These are phyloP conservation scores for Dorcus parallelipipedus DNA, from an alignment of 2,888 invertebrate species.

Conservation along the genomic window DNA sequence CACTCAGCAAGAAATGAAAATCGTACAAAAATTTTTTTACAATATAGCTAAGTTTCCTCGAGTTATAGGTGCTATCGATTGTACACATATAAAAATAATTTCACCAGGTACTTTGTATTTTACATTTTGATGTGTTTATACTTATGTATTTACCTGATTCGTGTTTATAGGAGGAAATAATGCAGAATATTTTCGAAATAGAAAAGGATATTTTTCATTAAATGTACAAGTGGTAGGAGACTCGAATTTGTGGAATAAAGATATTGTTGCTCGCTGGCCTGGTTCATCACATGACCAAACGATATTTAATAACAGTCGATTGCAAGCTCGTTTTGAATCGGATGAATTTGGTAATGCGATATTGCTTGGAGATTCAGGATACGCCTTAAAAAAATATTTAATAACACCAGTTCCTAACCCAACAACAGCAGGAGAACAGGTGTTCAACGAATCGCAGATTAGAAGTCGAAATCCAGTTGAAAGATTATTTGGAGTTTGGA, in stretches of 20 bases:
- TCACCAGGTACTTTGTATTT: too few species aligned
- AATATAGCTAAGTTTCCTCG: too few species aligned
- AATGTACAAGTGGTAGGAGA: constrained; percentile 13
- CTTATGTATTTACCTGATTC: too few species aligned
- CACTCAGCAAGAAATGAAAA: too few species aligned
- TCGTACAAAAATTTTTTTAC: too few species aligned
- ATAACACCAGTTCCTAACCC: constrained; percentile 18
- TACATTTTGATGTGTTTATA: too few species aligned
- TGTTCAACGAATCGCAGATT: constrained; percentile 14
- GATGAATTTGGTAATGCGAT: constrained; percentile 18
- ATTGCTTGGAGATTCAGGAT: constrained; percentile 31
- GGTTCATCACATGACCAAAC: constrained; percentile 33
- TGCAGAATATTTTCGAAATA: too few species aligned
- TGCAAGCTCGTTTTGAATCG: constrained; percentile 24
- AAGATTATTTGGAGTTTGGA: constrained; percentile 28
- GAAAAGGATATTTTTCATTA: too few species aligned
- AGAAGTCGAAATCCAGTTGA: constrained; percentile 26
- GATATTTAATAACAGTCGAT: constrained; percentile 32
- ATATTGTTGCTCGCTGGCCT: constrained; percentile 29
- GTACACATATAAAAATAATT: too few species aligned
- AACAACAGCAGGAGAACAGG: constrained; percentile 15
- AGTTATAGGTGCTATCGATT: too few species aligned
- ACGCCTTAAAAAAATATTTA: constrained; percentile 24
- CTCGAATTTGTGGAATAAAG: constrained; percentile 6
- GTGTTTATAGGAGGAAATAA: too few species aligned